Evolutionary conservation across 2,113 vertebrate genomes (phyloP), one percentile per base, ranked within the genome.

Genomic region (Mesocricetus auratus): DNA sequence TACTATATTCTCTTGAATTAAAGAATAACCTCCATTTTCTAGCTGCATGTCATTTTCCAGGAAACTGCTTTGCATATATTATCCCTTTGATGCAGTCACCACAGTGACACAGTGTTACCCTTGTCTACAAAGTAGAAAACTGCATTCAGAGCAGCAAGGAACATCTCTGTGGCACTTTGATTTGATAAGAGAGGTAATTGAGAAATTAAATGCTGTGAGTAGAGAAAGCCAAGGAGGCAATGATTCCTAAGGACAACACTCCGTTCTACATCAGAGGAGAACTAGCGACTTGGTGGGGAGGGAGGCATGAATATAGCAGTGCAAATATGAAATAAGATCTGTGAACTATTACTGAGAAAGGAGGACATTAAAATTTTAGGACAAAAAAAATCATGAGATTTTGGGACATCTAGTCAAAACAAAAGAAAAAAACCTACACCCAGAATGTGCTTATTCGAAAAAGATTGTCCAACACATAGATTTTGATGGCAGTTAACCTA

Each of bases 91-190:
- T 24, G 12, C 26, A 86, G 71, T 73, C 29, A 81, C 69, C 19
- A 71, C 12, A 68, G 29, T 47, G 64, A 94, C 39, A 58, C 45
- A 53, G 1, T 21, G 22, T 50, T 91, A 53, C 31, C 3, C 3
- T 95, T 92, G 53, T 93, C 92, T 93, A 71, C 22, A 90, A 33
- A 90, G 17, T 42, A 89, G 73, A 13, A 74, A 92, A 26, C 39
- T 66, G 11, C 19, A 88, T 79, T 89, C 29, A 81, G 7, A 11
- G 24, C 83, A 89, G 86, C 89, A n/a, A 96, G 33, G 42, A 81
- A 73, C n/a, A 69, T 90, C 89, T 31, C 50, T 29, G 45, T 50
- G 74, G 17, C 15, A 71, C 36, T 93, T 85, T 86, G 31, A 92
- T 77, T 66, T 94, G 64, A 92, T 79, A 88, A 64, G 78, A 16